Conservation (phyloP, 1,140 invertebrate genomes). For the Lasioglossum baleicum region DNA sequence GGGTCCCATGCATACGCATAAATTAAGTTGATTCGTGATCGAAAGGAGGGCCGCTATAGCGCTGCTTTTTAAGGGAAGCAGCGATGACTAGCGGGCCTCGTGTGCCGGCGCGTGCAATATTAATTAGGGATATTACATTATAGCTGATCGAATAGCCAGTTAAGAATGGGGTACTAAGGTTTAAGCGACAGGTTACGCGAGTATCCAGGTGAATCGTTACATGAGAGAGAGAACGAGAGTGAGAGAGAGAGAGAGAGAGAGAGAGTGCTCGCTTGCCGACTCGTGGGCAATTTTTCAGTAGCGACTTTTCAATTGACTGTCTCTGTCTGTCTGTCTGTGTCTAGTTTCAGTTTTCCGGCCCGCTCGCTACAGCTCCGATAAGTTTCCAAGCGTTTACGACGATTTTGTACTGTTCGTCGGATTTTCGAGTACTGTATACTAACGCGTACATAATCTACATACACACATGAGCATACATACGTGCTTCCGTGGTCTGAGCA, state of each 20-base stretch:
- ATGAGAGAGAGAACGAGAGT: too few relatives aligned
- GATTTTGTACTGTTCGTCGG: not conserved
- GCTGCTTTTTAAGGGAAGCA: not conserved
- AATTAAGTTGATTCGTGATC: slow-evolving; percentile 33
- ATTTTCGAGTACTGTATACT: slow-evolving; percentile 41
- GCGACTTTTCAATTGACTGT: slow-evolving; percentile 37
- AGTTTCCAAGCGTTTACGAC: slow-evolving; percentile 11
- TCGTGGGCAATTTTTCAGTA: slow-evolving; percentile 10
- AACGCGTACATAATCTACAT: not conserved
- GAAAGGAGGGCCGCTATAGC: slow-evolving; percentile 5
- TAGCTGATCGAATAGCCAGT: slow-evolving; percentile 44
- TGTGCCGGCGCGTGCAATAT: slow-evolving; percentile 79
- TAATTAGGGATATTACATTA: slow-evolving; percentile 64
- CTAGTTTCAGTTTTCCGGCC: slow-evolving; percentile 10
- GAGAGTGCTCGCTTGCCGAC: slow-evolving; percentile 35
- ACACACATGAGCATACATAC: not conserved
- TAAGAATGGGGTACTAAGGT: slow-evolving; percentile 67
- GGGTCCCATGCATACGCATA: slow-evolving; percentile 43
- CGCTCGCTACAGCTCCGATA: slow-evolving; percentile 19
- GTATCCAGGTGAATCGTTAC: slow-evolving; percentile 18
- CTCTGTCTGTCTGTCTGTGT: slow-evolving; percentile 14
- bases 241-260: not conserved
- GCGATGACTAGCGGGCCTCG: slow-evolving; percentile 6
- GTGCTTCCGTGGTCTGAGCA: too few relatives aligned
- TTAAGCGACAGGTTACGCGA: slow-evolving; percentile 49